Base-by-base conservation (phyloP, 2,888 invertebrate species). In the Adelphocoris suturalis region DNA sequence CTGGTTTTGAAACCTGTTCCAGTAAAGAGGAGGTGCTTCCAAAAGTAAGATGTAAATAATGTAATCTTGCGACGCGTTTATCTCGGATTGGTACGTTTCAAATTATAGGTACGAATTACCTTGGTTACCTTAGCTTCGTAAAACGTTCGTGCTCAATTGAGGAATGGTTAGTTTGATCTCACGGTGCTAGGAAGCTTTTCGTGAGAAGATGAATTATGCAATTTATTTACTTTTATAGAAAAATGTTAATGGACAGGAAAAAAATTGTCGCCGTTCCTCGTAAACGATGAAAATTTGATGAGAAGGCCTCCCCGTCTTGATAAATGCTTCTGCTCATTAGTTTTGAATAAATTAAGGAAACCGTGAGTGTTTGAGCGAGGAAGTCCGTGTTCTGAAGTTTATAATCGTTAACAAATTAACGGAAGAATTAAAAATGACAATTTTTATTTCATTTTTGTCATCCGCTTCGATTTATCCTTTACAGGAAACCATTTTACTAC, bases 91-190 rank as follows among this genome's bases (percentile, higher is more conserved):
- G 75, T 82, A 46, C 82, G 23, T 82, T 52, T 11, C 52, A 75
- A 86, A 86, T 86, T 86, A 86, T 86, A 86, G 86, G 86, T 86
- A 86, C 75, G 75, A 75, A 47, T 86, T 75, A n/a, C n/a, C n/a
- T 86, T 75, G 75, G 76, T 37, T 86, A 46, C 86, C 12, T 47
- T 52, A 19, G 52, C 52, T 68, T 23, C 1, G 23, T 1, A 68
- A 68, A 23, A 23, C 68, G 68, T 27, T 68, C 9, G 68, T 12
- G 68, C 23, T 23, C 5, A 11, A 23, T 68, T 68, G 19, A 13
- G 23, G 68, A 23, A 68, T 23, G 23, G 27, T 23, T 68, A 12
- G 19, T 23, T n/a, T 23, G 23, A 68, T 68, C 68, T 68, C 68
- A 68, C 68, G 23, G 23, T 68, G 19, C n/a, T 68, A 61, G 5